Conservation (phyloP, 2,797 vertebrate species). For the Rhincodon typus region DNA sequence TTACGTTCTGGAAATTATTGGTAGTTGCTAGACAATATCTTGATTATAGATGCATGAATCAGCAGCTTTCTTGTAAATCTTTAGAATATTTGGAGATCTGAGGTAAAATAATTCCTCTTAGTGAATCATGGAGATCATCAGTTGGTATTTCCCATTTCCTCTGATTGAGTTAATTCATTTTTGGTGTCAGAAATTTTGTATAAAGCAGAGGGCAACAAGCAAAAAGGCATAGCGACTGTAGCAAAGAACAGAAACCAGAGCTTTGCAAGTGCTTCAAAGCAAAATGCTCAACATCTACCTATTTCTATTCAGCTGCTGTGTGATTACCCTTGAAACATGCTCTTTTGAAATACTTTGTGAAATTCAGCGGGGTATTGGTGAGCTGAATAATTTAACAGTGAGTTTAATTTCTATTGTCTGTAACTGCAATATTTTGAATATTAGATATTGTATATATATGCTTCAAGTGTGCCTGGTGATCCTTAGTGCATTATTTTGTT, state of each 20-base stretch:
- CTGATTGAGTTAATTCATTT: neutral
- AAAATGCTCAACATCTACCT: neutral
- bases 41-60: neutral
- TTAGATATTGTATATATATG: neutral
- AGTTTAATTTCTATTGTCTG: neutral
- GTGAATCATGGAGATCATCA: neutral
- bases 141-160: neutral
- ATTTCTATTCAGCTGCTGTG: neutral
- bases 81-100: neutral
- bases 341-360: neutral
- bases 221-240: neutral
- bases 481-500: neutral
- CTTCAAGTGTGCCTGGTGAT: neutral
- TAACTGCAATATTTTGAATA: neutral
- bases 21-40: neutral
- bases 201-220: neutral
- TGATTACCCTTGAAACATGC: neutral
- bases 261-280: neutral
- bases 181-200: neutral
- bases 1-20: neutral
- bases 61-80: neutral
- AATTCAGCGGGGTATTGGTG: rapidly evolving
- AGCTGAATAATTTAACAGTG: neutral
- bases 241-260: neutral
- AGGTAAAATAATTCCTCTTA: neutral